These are phyloP conservation scores for Triops longicaudatus DNA, from an alignment of 1,140 invertebrate species.

Conservation along the genomic window DNA sequence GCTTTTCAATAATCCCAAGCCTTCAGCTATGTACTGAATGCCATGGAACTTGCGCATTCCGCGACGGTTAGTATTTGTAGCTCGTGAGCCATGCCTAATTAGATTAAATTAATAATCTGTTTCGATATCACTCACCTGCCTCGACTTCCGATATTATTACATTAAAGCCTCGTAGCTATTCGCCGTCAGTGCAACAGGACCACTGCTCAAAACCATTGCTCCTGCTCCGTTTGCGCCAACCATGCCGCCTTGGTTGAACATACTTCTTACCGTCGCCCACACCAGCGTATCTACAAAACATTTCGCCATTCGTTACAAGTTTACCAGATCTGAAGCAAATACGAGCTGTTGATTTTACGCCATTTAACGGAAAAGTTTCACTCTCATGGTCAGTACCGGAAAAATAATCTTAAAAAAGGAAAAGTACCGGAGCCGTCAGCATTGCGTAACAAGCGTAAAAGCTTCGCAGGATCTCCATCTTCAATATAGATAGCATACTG, in stretches of 20 bases:
- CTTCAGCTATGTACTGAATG: conserved; percentile 3
- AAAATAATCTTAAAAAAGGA: neutral
- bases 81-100: conserved; percentile 21
- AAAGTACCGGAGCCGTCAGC: conserved; percentile 25
- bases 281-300: conserved; percentile 26
- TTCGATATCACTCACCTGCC: neutral
- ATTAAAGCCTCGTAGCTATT: conserved; percentile 28
- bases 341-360: too few relatives aligned
- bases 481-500: conserved; percentile 27
- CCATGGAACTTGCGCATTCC: conserved; percentile 18
- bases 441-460: conserved; percentile 23
- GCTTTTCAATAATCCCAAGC: conserved; percentile 20
- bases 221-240: conserved; percentile 26
- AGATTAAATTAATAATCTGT: neutral
- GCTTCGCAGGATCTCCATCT: conserved; percentile 23
- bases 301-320: neutral
- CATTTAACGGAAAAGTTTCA: too few relatives aligned
- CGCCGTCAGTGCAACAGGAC: conserved; percentile 21
- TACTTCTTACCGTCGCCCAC: conserved; percentile 20
- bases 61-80: neutral
- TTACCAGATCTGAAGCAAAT: neutral
- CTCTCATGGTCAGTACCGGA: neutral
- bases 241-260: conserved; percentile 26
- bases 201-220: conserved; percentile 21
- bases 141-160: neutral